A percentile compares a stretch with the other conserved stretches of the same genome.
Evolutionary conservation across 2,888 invertebrate genomes (phyloP).

Genomic region (Dyspetes luteomarginatus): DNA sequence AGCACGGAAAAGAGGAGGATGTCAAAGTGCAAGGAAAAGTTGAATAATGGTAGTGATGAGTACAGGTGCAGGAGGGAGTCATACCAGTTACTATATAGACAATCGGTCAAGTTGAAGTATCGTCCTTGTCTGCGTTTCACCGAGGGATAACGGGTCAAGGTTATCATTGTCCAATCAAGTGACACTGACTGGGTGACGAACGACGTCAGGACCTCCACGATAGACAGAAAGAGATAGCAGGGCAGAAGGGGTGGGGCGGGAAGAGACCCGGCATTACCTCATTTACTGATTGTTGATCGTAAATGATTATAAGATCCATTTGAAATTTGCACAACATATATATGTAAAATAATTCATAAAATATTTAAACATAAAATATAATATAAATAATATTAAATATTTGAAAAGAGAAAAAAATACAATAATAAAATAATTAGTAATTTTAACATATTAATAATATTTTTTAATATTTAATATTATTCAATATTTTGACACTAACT

Average conservation of each 20-base stretch:
- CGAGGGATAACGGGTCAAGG: constrained; percentile 77
- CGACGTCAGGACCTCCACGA: constrained; percentile 58
- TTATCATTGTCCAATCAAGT: constrained; percentile 64
- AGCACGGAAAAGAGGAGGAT: neutral
- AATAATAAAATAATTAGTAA: too few species aligned
- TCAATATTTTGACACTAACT: constrained; percentile 51
- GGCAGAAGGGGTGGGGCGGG: too few species aligned
- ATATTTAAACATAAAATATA: neutral
- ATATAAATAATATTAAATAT: neutral
- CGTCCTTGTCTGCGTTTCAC: constrained; percentile 74
- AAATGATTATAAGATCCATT: neutral
- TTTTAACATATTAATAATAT: too few species aligned
- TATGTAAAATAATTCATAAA: neutral
- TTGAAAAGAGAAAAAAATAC: too few species aligned
- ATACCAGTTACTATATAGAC: constrained; percentile 40
- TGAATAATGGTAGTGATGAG: constrained; percentile 1
- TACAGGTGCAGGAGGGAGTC: neutral
- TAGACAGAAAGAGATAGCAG: too few species aligned
- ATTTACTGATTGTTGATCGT: neutral
- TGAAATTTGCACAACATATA: neutral
- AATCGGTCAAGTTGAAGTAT: constrained; percentile 77
- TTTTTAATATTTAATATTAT: constrained; percentile 67
- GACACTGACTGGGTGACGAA: constrained; percentile 34
- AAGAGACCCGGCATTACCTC: neutral
- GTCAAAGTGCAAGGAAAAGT: neutral